These are phyloP conservation scores for Leptodirus hochenwartii DNA, from an alignment of 2,888 invertebrate genomes.

Conservation along the genomic window DNA sequence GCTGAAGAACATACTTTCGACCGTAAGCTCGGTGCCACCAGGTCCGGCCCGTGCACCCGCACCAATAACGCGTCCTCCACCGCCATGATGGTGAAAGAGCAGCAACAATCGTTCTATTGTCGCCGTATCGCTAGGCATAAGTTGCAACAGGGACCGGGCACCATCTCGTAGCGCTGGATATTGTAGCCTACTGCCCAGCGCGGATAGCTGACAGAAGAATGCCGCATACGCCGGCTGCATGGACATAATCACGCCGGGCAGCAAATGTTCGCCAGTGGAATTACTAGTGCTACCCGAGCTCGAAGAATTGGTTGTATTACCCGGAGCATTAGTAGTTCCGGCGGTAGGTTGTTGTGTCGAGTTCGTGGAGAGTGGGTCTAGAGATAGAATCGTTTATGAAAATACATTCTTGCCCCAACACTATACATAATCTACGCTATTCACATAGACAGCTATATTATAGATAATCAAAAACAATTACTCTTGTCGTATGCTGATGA, in stretches of 20 bases:
- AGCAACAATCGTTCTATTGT: constrained; percentile 35
- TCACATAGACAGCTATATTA: no score
- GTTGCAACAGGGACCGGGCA: constrained; percentile 56
- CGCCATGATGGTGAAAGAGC: constrained; percentile 37
- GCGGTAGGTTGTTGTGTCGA: no score
- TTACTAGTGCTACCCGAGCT: no score
- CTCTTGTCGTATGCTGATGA: no score
- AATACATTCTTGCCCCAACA: no score
- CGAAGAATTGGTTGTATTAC: no score
- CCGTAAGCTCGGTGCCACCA: constrained; percentile 24
- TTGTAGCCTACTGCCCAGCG: constrained; percentile 67
- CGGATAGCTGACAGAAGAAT: constrained; percentile 74
- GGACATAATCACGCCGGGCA: constrained; percentile 84
- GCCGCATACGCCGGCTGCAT: constrained; percentile 58
- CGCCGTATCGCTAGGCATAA: constrained; percentile 51
- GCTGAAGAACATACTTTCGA: constrained; percentile 48
- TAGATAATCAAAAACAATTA: no score
- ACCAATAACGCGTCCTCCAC: no score
- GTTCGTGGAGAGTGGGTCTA: no score
- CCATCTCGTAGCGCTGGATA: constrained; percentile 70
- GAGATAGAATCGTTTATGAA: no score
- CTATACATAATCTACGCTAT: no score
- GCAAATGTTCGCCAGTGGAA: constrained; percentile 59
- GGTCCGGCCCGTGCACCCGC: constrained; percentile 21
- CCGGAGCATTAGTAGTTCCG: no score